Evolutionary conservation across 2,113 vertebrate genomes (phyloP), one percentile per base, ranked within the genome.

Genomic region (Sylvilagus bachmani): DNA sequence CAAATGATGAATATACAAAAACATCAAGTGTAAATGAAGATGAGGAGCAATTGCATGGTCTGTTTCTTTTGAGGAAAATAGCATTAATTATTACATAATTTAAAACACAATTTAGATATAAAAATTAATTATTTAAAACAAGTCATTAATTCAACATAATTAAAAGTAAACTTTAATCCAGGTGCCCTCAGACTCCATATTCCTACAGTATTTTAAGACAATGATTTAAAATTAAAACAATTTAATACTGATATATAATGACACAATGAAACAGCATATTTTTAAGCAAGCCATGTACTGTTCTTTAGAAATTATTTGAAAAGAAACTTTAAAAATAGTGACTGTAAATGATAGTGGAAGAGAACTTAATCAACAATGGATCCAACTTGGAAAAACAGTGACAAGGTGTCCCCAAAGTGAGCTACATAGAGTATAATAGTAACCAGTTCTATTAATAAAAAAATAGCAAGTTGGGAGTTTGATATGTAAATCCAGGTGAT

Each of bases 191-290:
- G 19, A 70, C 12, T 78, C 10, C 33, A 5, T 77, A 55, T 90
- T 77, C 38, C 71, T 73, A 55, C 11, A 55, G 21, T 84, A 70
- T 90, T 83, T 88, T 19, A 66, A 84, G 33, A 86, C 73, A 73
- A 44, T 29, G 5, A 64, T 55, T 44, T 73, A n/a, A 84, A 86
- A 92, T 24, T 78, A 55, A 81, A 29, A 55, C 55, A 82, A 75
- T 55, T 62, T 62, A 51, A 25, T 44, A 25, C 29, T 75, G 16
- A 33, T 44, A 25, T 83, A 13, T 17, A 78, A 53, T 49, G n/a
- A 33, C 6, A 16, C 25, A 36, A 16, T 80, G 71, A 78, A 58
- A 77, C 38, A 71, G 36, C 2, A 36, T 9, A 77, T 24, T 82
- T 74, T 66, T 25, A 31, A 58, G 24, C 1, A 70, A 3, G 38